phyloP scores from a whole-genome alignment of 1,140 invertebrate species.

The Palaemon carinicauda region DNA sequence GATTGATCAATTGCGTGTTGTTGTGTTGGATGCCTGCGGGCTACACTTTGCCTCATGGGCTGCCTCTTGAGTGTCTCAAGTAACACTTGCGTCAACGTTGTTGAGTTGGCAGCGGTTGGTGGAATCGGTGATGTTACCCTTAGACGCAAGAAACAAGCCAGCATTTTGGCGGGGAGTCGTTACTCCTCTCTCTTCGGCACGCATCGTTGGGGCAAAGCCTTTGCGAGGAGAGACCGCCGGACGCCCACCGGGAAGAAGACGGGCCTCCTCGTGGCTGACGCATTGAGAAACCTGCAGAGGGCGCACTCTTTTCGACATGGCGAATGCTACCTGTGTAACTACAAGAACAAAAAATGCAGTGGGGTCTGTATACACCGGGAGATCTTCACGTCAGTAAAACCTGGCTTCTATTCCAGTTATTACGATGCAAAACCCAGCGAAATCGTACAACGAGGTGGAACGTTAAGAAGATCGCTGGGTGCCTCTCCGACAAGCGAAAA shows the following conservation, averaged over 20 bases:
- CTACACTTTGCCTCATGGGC: conserved; percentile 30
- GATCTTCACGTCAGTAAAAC: conserved; percentile 53
- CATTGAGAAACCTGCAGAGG: conserved; percentile 39
- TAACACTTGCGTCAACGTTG: conserved; percentile 50
- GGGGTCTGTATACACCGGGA: conserved; percentile 52
- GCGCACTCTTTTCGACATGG: conserved; percentile 37
- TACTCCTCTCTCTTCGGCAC: conserved; percentile 30
- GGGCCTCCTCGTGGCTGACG: conserved; percentile 41
- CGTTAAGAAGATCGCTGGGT: conserved; percentile 7
- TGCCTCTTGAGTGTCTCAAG: conserved; percentile 52
- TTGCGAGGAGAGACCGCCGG: background rate
- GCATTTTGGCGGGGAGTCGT: background rate
- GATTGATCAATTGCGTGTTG: background rate
- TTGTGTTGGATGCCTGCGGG: background rate
- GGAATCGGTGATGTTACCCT: conserved; percentile 22
- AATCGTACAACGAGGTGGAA: background rate
- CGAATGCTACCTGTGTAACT: conserved; percentile 52
- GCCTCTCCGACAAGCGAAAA: conserved; percentile 9
- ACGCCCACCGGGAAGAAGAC: conserved; percentile 5
- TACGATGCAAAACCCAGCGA: conserved; percentile 16
- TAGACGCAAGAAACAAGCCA: background rate
- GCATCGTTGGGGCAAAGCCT: background rate
- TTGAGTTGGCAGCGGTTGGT: conserved; percentile 39
- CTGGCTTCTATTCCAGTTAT: conserved; percentile 48
- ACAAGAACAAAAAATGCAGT: conserved; percentile 52